Conservation (phyloP, 2,113 vertebrate species). For the Mesocricetus auratus region DNA sequence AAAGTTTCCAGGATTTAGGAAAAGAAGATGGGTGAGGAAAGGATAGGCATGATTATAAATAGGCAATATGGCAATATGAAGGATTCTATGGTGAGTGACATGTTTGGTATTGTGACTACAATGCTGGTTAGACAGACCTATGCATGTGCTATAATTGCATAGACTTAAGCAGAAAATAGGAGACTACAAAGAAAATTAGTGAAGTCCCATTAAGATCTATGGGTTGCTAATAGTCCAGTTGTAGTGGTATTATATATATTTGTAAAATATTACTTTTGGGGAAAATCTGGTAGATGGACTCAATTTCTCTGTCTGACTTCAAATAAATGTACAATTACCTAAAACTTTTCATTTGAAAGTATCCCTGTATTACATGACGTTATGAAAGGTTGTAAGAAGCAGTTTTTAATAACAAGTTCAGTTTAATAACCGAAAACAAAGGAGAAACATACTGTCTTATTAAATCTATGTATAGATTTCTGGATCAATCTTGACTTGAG, state of each 20-base stretch:
- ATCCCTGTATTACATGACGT: conserved; percentile 32
- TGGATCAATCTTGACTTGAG: conserved; percentile 55
- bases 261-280: background rate
- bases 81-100: conserved; percentile 27
- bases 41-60: background rate
- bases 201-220: conserved; percentile 34
- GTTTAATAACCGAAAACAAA: conserved; percentile 65
- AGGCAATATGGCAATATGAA: conserved; percentile 2
- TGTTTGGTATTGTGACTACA: conserved; percentile 12
- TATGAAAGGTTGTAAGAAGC: conserved; percentile 39
- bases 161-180: conserved; percentile 8
- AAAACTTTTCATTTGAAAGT: conserved; percentile 56
- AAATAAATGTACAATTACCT: conserved; percentile 48
- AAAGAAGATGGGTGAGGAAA: background rate
- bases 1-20: background rate
- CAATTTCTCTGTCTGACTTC: background rate
- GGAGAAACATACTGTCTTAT: conserved; percentile 49
- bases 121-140: background rate
- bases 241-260: background rate
- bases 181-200: background rate
- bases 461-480: conserved; percentile 67
- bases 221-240: conserved; percentile 17
- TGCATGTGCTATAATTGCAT: background rate
- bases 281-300: background rate
- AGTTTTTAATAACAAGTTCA: conserved; percentile 55